Evolutionary conservation across 2,113 vertebrate species (phyloP).

Genomic region (Tichodroma muraria): DNA sequence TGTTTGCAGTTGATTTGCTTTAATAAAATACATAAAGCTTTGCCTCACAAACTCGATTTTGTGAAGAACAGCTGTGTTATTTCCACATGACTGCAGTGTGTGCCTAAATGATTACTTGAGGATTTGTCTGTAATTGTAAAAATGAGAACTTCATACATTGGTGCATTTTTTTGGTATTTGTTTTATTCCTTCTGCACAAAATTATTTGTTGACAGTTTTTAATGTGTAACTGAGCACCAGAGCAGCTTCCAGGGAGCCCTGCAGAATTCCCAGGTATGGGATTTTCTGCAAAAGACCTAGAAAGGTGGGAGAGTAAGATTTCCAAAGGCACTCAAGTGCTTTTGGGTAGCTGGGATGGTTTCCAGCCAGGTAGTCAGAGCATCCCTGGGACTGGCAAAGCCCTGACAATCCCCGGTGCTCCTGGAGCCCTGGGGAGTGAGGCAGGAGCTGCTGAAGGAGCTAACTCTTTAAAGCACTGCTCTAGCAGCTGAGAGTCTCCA

Average conservation of each 20-base stretch:
- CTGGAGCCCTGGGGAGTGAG: neutral
- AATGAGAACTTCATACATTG: constrained; percentile 40
- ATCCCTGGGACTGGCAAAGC: neutral
- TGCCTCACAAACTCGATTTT: neutral
- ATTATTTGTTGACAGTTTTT: neutral
- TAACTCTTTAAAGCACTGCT: neutral
- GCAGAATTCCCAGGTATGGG: no score
- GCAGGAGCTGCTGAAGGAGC: neutral
- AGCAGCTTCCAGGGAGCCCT: neutral
- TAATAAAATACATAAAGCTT: neutral
- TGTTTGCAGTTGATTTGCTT: neutral
- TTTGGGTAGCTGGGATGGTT: neutral
- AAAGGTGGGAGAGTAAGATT: neutral
- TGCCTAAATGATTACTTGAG: neutral
- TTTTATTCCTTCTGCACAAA: neutral
- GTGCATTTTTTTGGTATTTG: constrained; percentile 63
- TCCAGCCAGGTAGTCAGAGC: neutral
- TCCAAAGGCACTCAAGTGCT: neutral
- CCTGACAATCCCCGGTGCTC: neutral
- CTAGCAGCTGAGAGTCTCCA: neutral
- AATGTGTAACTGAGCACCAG: neutral
- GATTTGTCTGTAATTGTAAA: neutral
- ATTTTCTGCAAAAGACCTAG: neutral
- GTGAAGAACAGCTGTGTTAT: neutral
- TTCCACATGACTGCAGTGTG: neutral